These are phyloP conservation scores for Remorina albescens DNA, from an alignment of 2,797 vertebrate genomes.

Conservation along the genomic window DNA sequence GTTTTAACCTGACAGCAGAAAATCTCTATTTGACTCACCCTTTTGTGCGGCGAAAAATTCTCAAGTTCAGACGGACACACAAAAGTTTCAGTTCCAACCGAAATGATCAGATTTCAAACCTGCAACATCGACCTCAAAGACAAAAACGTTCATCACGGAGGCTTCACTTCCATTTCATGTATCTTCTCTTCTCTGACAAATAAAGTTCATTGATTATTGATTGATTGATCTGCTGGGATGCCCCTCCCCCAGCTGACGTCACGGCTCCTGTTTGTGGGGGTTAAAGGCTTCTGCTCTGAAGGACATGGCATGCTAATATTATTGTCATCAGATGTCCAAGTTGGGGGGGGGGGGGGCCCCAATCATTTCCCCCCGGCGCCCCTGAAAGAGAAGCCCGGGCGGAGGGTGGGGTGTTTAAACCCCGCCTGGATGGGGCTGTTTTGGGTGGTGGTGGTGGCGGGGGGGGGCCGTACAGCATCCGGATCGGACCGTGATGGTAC, in stretches of 20 bases:
- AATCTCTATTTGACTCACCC: no score
- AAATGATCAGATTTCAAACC: no score
- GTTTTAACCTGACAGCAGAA: no score
- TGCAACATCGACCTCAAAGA: no score
- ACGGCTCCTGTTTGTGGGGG: no score
- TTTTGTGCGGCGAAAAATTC: no score
- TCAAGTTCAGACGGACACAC: no score
- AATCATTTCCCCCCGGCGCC: conserved; percentile 68
- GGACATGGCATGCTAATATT: conserved; percentile 73
- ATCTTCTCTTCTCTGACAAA: no score
- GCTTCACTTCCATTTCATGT: no score
- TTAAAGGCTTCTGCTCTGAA: conserved; percentile 33
- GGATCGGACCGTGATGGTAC: conserved; percentile 74
- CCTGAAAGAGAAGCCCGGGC: conserved; percentile 71
- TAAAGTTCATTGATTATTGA: not conserved
- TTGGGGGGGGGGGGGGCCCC: conserved; percentile 67
- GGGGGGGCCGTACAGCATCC: conserved; percentile 73
- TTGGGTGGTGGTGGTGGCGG: conserved; percentile 9
- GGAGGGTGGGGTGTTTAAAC: conserved; percentile 48
- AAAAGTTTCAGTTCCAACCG: no score
- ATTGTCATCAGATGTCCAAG: conserved; percentile 80
- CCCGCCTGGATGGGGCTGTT: conserved; percentile 59
- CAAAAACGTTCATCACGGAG: no score
- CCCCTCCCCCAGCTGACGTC: conserved; percentile 9
- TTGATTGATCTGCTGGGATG: not conserved